A percentile compares a stretch with the other conserved stretches of the same genome.
These are phyloP conservation scores for Nipponacmea schrenckii DNA, from an alignment of 2,888 invertebrate genomes.

Conservation along the genomic window DNA sequence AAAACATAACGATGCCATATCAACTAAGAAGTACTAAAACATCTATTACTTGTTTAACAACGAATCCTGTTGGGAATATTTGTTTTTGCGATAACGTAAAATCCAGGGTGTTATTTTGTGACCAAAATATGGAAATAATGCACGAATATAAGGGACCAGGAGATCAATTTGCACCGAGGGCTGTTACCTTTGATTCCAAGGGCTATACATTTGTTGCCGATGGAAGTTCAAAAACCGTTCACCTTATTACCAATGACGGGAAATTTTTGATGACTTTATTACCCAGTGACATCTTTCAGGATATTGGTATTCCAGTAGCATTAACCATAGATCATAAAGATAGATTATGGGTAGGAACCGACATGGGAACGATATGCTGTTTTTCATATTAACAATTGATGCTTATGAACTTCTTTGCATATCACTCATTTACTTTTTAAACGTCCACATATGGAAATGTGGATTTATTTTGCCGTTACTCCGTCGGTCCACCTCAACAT, in stretches of 20 bases:
- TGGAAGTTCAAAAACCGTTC: slow-evolving; percentile 15
- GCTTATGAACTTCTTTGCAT: no score
- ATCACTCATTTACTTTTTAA: no score
- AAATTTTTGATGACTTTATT: slow-evolving; percentile 19
- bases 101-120: slow-evolving; percentile 13
- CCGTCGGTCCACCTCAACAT: no score
- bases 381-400: slow-evolving; percentile 16
- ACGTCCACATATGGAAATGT: no score
- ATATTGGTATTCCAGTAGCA: slow-evolving; percentile 18
- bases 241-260: slow-evolving; percentile 19
- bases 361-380: slow-evolving; percentile 23
- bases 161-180: slow-evolving; percentile 15
- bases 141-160: slow-evolving; percentile 22
- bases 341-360: slow-evolving; percentile 27
- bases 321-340: slow-evolving; percentile 20
- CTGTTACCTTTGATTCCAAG: slow-evolving; percentile 16
- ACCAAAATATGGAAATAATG: slow-evolving; percentile 6
- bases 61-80: slow-evolving; percentile 17
- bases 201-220: slow-evolving; percentile 25
- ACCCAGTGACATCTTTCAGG: slow-evolving; percentile 22
- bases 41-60: slow-evolving; percentile 18
- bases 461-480: no score
- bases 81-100: slow-evolving; percentile 12
- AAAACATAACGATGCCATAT: slow-evolving; percentile 13
- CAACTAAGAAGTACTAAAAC: slow-evolving; percentile 1